Percentiles rank a stretch among this genome's conserved stretches.
Conservation (phyloP, 2,888 invertebrate genomes). For the Amblyjoppa proteus region DNA sequence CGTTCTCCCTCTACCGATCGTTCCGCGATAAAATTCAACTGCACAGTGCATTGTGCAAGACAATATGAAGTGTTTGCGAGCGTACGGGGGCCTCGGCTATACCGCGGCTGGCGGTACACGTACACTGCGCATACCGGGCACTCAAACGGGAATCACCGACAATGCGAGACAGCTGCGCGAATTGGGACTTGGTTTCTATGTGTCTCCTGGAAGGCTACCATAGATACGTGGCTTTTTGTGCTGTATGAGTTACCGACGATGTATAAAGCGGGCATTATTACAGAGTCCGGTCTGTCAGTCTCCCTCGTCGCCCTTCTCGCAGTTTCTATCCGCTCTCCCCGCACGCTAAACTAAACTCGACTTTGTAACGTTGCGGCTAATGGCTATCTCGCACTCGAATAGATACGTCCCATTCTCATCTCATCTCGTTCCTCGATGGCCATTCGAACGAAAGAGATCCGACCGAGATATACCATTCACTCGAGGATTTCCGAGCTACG, state of each 20-base stretch:
- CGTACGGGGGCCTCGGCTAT: slow-evolving; percentile 15
- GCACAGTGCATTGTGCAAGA: slow-evolving; percentile 67
- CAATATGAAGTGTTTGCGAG: slow-evolving; percentile 25
- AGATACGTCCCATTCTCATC: background rate
- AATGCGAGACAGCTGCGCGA: slow-evolving; percentile 56
- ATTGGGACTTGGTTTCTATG: slow-evolving; percentile 38
- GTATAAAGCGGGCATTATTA: background rate
- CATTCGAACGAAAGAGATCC: slow-evolving; percentile 4
- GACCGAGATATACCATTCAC: background rate
- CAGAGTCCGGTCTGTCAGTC: slow-evolving; percentile 11
- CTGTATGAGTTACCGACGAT: background rate
- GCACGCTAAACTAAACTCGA: slow-evolving; percentile 4
- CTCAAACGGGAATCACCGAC: slow-evolving; percentile 54
- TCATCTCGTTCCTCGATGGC: background rate
- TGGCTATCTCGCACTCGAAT: slow-evolving; percentile 10
- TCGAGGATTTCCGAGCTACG: background rate
- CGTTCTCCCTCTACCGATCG: slow-evolving; percentile 63
- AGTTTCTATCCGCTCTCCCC: background rate
- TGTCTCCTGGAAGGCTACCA: background rate
- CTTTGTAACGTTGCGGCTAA: slow-evolving; percentile 16
- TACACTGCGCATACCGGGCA: slow-evolving; percentile 11
- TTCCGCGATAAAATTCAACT: slow-evolving; percentile 67
- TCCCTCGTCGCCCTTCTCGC: background rate
- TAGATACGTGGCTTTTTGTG: background rate
- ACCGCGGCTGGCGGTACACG: slow-evolving; percentile 6